These are phyloP conservation scores for Pogonus chalceus DNA, from an alignment of 1,140 invertebrate species.

Conservation along the genomic window DNA sequence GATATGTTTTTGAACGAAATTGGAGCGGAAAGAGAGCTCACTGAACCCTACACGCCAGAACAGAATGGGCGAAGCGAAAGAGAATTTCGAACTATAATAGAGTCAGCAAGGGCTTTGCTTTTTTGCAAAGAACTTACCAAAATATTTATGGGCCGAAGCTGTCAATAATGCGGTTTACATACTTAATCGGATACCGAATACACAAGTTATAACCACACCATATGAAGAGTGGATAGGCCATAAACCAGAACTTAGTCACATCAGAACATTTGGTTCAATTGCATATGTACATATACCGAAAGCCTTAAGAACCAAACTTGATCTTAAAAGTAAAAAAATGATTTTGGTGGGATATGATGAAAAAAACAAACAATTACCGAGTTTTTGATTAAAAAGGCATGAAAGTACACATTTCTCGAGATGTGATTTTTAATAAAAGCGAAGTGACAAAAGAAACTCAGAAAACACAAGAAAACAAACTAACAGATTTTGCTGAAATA, in stretches of 20 bases:
- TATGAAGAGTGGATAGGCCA: slow-evolving; percentile 16
- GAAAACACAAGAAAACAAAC: slow-evolving; percentile 1
- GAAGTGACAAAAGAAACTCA: slow-evolving; percentile 9
- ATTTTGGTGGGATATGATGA: slow-evolving; percentile 22
- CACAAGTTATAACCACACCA: slow-evolving; percentile 15
- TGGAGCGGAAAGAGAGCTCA: slow-evolving; percentile 21
- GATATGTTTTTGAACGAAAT: slow-evolving; percentile 20
- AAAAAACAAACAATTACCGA: slow-evolving; percentile 14
- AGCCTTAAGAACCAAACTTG: slow-evolving; percentile 20
- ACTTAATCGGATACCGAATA: slow-evolving; percentile 29
- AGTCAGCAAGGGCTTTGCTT: slow-evolving; percentile 32
- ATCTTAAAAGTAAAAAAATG: slow-evolving; percentile 19
- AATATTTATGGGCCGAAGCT: slow-evolving; percentile 35
- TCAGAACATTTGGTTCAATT: slow-evolving; percentile 28
- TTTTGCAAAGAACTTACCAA: slow-evolving; percentile 24
- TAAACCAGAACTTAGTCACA: slow-evolving; percentile 15
- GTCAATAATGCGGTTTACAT: slow-evolving; percentile 35
- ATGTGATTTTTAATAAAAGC: slow-evolving; percentile 28
- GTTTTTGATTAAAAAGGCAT: slow-evolving; percentile 21
- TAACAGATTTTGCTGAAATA: not conserved
- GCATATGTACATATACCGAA: slow-evolving; percentile 22
- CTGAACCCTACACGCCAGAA: slow-evolving; percentile 31
- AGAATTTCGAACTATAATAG: slow-evolving; percentile 32
- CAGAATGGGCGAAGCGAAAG: slow-evolving; percentile 36
- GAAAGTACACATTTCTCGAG: slow-evolving; percentile 22